Base-by-base conservation (phyloP, 1,140 invertebrate species). In the Plectus sambesii region DNA sequence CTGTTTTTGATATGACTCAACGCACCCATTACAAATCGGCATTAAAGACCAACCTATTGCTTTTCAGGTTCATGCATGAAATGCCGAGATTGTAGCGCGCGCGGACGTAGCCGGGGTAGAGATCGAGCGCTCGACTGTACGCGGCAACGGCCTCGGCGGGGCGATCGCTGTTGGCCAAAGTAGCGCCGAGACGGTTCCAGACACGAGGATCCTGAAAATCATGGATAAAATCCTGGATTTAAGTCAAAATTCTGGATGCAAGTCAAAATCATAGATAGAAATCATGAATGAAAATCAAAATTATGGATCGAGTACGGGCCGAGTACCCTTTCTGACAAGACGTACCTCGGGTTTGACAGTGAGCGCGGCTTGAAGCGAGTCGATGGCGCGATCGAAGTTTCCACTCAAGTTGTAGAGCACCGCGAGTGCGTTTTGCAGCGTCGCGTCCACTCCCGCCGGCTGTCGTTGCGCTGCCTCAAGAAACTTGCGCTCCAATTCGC, bases 1-100 rank as follows among this genome's bases (percentile, higher is more conserved):
- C n/a, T n/a, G n/a, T n/a, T n/a, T n/a, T n/a, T n/a, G n/a, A n/a
- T n/a, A n/a, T n/a, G n/a, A n/a, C n/a, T n/a, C n/a, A n/a, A n/a
- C n/a, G n/a, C n/a, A n/a, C n/a, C n/a, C n/a, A n/a, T n/a, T n/a
- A n/a, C n/a, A n/a, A n/a, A n/a, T n/a, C n/a, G n/a, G n/a, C n/a
- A n/a, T n/a, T n/a, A n/a, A n/a, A 38, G 24, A 59, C 68, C 71
- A 73, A 84, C 83, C 79, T 86, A 63, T 94, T 83, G 22, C 85
- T 85, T 60, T 82, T 81, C n/a, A 97, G 77, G 74, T 96, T 93
- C 67, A 96, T 85, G 69, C 92, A 98, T 45, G 87, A 86, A 40
- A 99, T 93, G 5, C 90, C 93, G 43, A 99, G 81, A 75, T 99
- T 98, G 65, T 93, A 97, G 56, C 93, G 78, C 17, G 90, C 88